phyloP scores from a whole-genome alignment of 2,113 vertebrate species.

The Lota lota region DNA sequence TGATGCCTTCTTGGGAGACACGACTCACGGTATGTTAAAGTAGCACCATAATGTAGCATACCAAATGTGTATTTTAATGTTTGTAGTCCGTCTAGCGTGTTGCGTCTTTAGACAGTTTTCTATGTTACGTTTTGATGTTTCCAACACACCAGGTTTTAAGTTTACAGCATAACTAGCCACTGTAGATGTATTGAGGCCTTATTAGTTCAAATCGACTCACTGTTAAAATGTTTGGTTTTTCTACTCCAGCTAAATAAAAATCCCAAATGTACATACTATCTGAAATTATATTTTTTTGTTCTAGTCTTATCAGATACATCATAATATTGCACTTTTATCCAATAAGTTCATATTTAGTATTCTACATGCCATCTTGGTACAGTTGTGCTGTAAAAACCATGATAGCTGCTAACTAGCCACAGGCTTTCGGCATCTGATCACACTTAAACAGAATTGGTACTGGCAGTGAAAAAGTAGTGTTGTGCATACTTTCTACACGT shows the following conservation, averaged over 20 bases:
- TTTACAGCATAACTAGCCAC: not conserved
- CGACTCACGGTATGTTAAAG: constrained; percentile 17
- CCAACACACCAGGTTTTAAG: not conserved
- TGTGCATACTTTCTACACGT: constrained; percentile 25
- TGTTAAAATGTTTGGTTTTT: not conserved
- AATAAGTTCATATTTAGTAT: no score
- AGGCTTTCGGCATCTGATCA: constrained; percentile 4
- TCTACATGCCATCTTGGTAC: no score
- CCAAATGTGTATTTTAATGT: constrained; percentile 34
- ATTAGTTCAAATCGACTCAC: constrained; percentile 1
- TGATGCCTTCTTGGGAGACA: not conserved
- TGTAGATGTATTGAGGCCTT: constrained; percentile 8
- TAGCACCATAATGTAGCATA: constrained; percentile 42
- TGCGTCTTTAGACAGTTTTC: not conserved
- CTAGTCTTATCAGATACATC: no score
- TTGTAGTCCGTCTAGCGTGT: constrained; percentile 27
- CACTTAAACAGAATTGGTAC: not conserved
- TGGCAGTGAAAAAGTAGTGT: constrained; percentile 15
- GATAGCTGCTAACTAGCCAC: not conserved
- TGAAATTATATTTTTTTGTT: no score
- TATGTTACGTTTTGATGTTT: not conserved
- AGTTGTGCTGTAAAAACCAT: no score
- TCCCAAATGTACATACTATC: no score
- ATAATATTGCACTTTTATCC: no score
- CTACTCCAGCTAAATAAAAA: not conserved